Conservation (phyloP, 2,113 vertebrate genomes). For the Serilophus lunatus region DNA sequence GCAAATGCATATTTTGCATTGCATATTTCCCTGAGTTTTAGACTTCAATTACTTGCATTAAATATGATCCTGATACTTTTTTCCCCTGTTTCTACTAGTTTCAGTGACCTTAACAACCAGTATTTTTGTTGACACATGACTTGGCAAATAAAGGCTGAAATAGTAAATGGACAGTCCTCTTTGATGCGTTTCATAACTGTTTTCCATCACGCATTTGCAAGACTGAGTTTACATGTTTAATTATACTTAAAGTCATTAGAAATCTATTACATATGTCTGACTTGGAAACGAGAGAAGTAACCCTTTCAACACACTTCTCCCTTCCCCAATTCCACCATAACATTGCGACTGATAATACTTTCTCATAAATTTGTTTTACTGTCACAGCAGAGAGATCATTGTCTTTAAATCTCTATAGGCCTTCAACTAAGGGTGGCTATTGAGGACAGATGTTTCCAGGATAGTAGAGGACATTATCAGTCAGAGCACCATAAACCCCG, state of each 20-base stretch:
- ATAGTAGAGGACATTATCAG: background rate
- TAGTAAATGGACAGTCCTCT: background rate
- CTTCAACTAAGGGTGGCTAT: background rate
- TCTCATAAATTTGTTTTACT: background rate
- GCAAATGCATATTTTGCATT: background rate
- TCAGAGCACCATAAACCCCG: background rate
- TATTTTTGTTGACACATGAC: background rate
- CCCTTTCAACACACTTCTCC: background rate
- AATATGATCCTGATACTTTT: background rate
- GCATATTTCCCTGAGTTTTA: background rate
- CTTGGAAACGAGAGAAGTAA: background rate
- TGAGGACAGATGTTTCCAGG: background rate
- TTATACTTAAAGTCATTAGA: background rate
- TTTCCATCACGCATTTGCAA: slow-evolving; percentile 7
- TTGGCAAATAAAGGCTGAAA: slow-evolving; percentile 41
- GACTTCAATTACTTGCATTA: background rate
- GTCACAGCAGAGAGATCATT: background rate
- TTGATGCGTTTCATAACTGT: slow-evolving; percentile 11
- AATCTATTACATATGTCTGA: background rate
- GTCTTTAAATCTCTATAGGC: background rate
- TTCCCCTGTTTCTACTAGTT: background rate
- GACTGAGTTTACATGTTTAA: background rate
- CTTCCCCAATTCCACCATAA: background rate
- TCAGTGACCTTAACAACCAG: background rate
- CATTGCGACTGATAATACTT: background rate